Evolutionary conservation across 2,888 invertebrate genomes (phyloP).

Genomic region (Lobophora halterata): DNA sequence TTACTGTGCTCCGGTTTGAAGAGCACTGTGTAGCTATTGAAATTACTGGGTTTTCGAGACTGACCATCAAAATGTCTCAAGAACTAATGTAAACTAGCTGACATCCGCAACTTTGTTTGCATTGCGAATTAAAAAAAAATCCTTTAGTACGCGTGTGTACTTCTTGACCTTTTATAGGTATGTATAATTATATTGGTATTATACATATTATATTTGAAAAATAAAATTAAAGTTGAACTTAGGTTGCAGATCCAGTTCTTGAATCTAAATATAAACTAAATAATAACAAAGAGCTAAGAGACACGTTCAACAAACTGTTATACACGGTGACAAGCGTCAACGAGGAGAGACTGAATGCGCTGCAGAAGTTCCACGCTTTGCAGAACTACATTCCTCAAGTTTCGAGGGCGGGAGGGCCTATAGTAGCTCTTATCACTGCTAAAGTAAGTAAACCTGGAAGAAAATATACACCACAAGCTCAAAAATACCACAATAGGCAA

Average conservation of each 20-base stretch:
- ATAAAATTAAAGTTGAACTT: neutral
- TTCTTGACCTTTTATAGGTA: no score
- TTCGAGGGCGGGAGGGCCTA: neutral
- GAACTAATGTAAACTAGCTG: no score
- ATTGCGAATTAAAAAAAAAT: no score
- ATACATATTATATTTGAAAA: neutral
- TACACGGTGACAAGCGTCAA: constrained; percentile 1
- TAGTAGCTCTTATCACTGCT: constrained; percentile 10
- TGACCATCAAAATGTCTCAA: no score
- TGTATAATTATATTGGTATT: no score
- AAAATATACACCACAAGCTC: neutral
- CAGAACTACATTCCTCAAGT: constrained; percentile 10
- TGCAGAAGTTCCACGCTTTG: constrained; percentile 8
- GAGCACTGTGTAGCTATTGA: no score
- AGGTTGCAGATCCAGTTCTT: constrained; percentile 2
- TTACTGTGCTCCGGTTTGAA: no score
- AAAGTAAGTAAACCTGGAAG: constrained; percentile 9
- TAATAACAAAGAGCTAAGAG: constrained; percentile 1
- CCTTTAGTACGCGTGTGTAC: no score
- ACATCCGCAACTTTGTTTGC: no score
- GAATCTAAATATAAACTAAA: constrained; percentile 1
- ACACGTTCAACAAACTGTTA: constrained; percentile 5
- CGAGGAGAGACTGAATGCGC: constrained; percentile 1
- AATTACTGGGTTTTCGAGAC: no score
- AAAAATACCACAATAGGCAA: neutral